Conservation (phyloP, 2,888 invertebrate species). For the Hedychridium roseum region DNA sequence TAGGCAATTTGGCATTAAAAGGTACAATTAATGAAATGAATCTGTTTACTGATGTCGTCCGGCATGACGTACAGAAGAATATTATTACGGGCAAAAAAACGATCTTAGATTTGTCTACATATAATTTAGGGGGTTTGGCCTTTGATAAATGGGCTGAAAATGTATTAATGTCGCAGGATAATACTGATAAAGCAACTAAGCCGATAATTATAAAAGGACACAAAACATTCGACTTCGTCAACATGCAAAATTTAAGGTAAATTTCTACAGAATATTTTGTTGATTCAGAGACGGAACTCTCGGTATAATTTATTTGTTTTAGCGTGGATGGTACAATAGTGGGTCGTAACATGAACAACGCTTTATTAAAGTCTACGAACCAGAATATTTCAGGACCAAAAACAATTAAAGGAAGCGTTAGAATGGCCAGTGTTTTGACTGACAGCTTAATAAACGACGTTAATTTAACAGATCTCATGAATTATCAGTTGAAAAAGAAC, state of each 20-base stretch:
- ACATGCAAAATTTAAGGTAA: slow-evolving; percentile 60
- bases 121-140: slow-evolving; percentile 63
- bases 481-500: slow-evolving; percentile 39
- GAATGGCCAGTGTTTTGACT: slow-evolving; percentile 30
- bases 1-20: slow-evolving; percentile 53
- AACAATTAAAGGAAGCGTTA: slow-evolving; percentile 38
- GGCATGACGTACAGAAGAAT: slow-evolving; percentile 59
- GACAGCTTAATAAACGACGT: slow-evolving; percentile 44
- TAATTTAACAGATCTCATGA: slow-evolving; percentile 34
- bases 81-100: slow-evolving; percentile 63
- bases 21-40: slow-evolving; percentile 66
- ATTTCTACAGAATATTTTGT: slow-evolving; percentile 36
- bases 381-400: slow-evolving; percentile 63
- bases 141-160: slow-evolving; percentile 65
- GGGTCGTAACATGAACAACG: slow-evolving; percentile 52
- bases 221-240: slow-evolving; percentile 58
- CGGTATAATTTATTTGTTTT: slow-evolving; percentile 39
- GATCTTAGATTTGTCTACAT: slow-evolving; percentile 57
- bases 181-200: slow-evolving; percentile 36
- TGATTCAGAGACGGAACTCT: neutral
- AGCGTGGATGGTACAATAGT: slow-evolving; percentile 54
- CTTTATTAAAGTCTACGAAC: slow-evolving; percentile 55
- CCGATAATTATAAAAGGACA: slow-evolving; percentile 63
- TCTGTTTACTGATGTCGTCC: slow-evolving; percentile 66
- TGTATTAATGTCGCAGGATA: slow-evolving; percentile 62